Base-by-base conservation (phyloP, 2,797 vertebrate genomes). In the Clarias pachynema region DNA sequence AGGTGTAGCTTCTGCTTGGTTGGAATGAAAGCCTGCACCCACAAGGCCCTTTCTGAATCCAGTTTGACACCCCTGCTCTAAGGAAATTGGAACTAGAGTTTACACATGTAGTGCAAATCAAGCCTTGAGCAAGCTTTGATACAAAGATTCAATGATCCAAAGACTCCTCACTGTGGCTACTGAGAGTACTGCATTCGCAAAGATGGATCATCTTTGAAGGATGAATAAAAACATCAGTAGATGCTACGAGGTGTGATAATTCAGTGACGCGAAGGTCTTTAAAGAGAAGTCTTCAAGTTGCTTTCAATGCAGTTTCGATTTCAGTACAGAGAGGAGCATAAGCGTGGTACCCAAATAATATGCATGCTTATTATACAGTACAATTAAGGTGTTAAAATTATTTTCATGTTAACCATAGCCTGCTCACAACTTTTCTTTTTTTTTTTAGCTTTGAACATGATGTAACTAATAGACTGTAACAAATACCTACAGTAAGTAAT, bases 101-200 rank as follows among this genome's bases (percentile, higher is more conserved):
- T 7, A 29, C 3, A 10, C 9, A 44, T 6, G 34, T 65, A 29
- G 60, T 5, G 16, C 65, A 18, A 62, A 63, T 79, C 3, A 79
- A 80, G 60, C 16, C 60, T 65, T 66, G 8, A 65, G 20, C 2
- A 65, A 72, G 20, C 20, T 26, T 81, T 3, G 14, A 70, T 6
- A 53, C 26, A 34, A 24, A 60, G 57, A 68, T 78, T 53, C n/a
- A 49, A 12, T 89, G 85, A 91, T 88, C 88, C 78, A 44, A 83
- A 87, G 74, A n/a, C 93, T 84, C 94, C 94, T 90, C 86, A 93
- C 93, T 82, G 91, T 94, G 94, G 92, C 16, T 0, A 12, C 79
- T 2, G 24, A 2, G 31, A 8, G 18, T 69, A 1, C 49, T 89
- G 84, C 91, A 92, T 34, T 72, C 81, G 84, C 15, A 44, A 10